Conservation (phyloP, 2,888 invertebrate genomes). For the Drosophila meridiana region DNA sequence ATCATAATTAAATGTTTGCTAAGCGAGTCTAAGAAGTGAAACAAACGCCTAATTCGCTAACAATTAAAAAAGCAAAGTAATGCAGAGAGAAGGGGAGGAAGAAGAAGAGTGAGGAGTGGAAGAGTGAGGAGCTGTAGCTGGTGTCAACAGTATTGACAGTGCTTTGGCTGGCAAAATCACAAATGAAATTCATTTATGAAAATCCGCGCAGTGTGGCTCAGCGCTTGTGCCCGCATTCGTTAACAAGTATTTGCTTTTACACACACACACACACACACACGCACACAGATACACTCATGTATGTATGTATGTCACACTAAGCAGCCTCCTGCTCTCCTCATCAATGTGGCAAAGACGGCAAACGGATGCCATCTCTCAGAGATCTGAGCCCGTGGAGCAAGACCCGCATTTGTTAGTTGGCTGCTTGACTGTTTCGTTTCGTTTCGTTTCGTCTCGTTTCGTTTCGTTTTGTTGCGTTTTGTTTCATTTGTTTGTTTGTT, state of each 20-base stretch:
- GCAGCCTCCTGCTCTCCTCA: slow-evolving; percentile 33
- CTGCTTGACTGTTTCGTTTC: slow-evolving; percentile 51
- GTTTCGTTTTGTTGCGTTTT: slow-evolving; percentile 25
- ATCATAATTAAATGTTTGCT: slow-evolving; percentile 27
- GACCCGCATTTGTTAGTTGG: slow-evolving; percentile 56
- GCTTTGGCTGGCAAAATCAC: slow-evolving; percentile 48
- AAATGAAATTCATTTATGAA: slow-evolving; percentile 65
- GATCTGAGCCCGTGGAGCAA: slow-evolving; percentile 22
- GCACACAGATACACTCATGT: background rate
- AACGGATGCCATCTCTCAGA: slow-evolving; percentile 15
- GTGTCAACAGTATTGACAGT: slow-evolving; percentile 43
- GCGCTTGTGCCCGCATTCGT: slow-evolving; percentile 52
- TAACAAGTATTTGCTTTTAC: slow-evolving; percentile 61
- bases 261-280: slow-evolving; percentile 18
- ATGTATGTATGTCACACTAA: background rate
- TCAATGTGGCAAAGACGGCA: slow-evolving; percentile 41
- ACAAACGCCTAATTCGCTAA: slow-evolving; percentile 8
- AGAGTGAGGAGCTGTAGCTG: background rate
- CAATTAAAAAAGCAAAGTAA: slow-evolving; percentile 25
- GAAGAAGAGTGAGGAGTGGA: background rate
- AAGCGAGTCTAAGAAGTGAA: slow-evolving; percentile 7
- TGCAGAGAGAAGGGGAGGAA: background rate
- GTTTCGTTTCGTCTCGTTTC: slow-evolving; percentile 34
- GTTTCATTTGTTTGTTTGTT: slow-evolving; percentile 33
- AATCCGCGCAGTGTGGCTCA: slow-evolving; percentile 30